Conservation (phyloP, 1,140 invertebrate species). For the Drosophila dunni region DNA sequence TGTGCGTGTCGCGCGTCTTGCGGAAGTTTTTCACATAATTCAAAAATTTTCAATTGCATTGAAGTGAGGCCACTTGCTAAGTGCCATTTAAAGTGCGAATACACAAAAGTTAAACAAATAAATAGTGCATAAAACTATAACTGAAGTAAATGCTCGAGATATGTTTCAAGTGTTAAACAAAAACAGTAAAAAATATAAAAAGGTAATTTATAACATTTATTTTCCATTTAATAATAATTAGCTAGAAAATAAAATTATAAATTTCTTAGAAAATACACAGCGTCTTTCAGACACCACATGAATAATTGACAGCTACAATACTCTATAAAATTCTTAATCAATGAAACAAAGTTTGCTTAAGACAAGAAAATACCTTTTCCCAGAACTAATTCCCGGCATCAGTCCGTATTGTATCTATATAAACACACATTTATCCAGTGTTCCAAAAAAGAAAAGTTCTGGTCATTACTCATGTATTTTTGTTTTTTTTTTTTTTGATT, state of each 20-base stretch:
- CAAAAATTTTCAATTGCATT: conserved; percentile 44
- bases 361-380: too few species aligned
- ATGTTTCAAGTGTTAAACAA: not conserved
- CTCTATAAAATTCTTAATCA: too few species aligned
- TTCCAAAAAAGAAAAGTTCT: conserved; percentile 17
- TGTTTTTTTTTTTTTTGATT: not conserved
- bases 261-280: too few species aligned
- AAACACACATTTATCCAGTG: conserved; percentile 15
- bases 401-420: not conserved
- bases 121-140: not conserved
- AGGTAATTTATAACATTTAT: too few species aligned
- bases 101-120: not conserved
- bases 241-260: too few species aligned
- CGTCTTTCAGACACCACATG: too few species aligned
- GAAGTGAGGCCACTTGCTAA: conserved; percentile 45
- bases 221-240: too few species aligned
- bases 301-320: too few species aligned
- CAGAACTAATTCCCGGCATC: not conserved
- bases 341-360: too few species aligned
- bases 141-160: not conserved
- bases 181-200: too few species aligned
- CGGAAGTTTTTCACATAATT: conserved; percentile 55
- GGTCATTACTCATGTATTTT: conserved; percentile 24
- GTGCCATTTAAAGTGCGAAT: not conserved
- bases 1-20: conserved; percentile 27